Evolutionary conservation across 1,140 invertebrate species (phyloP).

Genomic region (Drosophila jambulina): DNA sequence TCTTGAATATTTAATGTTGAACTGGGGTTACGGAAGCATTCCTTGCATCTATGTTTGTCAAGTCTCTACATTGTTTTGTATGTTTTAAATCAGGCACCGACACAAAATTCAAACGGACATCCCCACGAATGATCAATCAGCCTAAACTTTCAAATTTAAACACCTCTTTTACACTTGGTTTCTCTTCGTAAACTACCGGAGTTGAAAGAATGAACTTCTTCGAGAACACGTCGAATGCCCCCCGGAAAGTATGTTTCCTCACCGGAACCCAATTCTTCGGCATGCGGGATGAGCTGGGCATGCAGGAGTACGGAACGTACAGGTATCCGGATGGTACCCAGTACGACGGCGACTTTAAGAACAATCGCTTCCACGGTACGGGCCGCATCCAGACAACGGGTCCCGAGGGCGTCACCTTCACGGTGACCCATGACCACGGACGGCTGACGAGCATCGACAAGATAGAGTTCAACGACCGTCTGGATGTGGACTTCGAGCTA

Average conservation of each 20-base stretch:
- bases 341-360: conserved; percentile 53
- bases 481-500: conserved; percentile 41
- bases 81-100: background rate
- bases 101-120: background rate
- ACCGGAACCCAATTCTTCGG: conserved; percentile 54
- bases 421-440: conserved; percentile 53
- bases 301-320: conserved; percentile 64
- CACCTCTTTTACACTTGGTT: background rate
- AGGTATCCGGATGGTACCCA: conserved; percentile 57
- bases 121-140: background rate
- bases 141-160: background rate
- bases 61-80: background rate
- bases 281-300: conserved; percentile 29
- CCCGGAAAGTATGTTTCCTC: background rate
- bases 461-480: conserved; percentile 51
- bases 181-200: background rate
- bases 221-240: background rate
- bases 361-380: conserved; percentile 60
- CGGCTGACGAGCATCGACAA: conserved; percentile 37
- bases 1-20: background rate
- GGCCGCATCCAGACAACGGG: conserved; percentile 38
- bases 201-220: background rate
- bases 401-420: conserved; percentile 34
- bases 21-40: background rate
- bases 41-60: no score